These are phyloP conservation scores for Esox masquinongy DNA, from an alignment of 2,797 vertebrate genomes.

Conservation along the genomic window DNA sequence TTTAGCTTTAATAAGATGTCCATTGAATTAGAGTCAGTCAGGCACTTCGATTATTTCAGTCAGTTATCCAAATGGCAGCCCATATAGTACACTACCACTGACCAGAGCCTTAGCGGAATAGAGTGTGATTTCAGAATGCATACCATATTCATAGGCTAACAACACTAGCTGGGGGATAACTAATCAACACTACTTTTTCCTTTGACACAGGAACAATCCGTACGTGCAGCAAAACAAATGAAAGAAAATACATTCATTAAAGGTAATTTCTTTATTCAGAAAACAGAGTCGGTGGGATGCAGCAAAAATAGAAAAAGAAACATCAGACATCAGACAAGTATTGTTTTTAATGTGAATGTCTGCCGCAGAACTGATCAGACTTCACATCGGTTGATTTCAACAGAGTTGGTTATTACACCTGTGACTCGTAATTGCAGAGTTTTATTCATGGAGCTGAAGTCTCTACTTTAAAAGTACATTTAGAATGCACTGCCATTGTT, in stretches of 20 bases:
- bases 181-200: neutral
- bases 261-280: neutral
- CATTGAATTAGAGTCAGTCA: too few species aligned
- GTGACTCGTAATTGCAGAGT: too few species aligned
- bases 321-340: neutral
- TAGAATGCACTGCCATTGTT: neutral
- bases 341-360: neutral
- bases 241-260: neutral
- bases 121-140: too few species aligned
- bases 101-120: too few species aligned
- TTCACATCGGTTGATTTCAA: constrained; percentile 1
- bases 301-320: neutral
- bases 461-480: neutral
- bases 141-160: neutral
- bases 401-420: neutral
- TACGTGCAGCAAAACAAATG: neutral
- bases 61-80: too few species aligned
- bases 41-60: too few species aligned
- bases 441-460: neutral
- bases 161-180: neutral
- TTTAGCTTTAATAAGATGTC: too few species aligned
- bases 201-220: neutral
- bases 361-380: constrained; percentile 1
- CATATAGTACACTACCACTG: too few species aligned
- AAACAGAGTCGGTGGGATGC: neutral